Percentiles rank a stretch among this genome's conserved stretches.
phyloP scores from a whole-genome alignment of 2,888 invertebrate species.

The Osedax frankpressi region DNA sequence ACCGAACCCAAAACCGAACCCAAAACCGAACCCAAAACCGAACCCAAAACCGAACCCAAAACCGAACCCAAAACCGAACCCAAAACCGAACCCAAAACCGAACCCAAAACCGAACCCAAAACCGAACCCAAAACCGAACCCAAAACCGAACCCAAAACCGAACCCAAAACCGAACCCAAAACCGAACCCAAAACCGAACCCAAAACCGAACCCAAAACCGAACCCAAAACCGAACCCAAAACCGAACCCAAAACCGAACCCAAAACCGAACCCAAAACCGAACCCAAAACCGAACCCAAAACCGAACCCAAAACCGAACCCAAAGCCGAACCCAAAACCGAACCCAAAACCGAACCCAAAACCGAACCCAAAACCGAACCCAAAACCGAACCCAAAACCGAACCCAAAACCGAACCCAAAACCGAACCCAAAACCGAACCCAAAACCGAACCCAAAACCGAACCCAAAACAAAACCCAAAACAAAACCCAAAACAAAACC shows the following conservation, averaged over 20 bases:
- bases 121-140: conserved; percentile 28
- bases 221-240: conserved; percentile 29
- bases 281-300: conserved; percentile 25
- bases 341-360: conserved; percentile 30
- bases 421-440: conserved; percentile 30
- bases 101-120: conserved; percentile 28
- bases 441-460: conserved; percentile 27
- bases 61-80: conserved; percentile 28
- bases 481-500: too few relatives aligned
- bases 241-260: conserved; percentile 30
- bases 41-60: conserved; percentile 27
- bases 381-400: conserved; percentile 26
- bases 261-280: conserved; percentile 29
- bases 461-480: too few relatives aligned
- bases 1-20: conserved; percentile 29
- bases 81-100: conserved; percentile 28
- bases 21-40: conserved; percentile 27
- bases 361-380: conserved; percentile 29
- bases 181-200: conserved; percentile 27
- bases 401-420: conserved; percentile 25
- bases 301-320: conserved; percentile 3
- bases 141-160: conserved; percentile 29
- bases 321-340: conserved; percentile 23
- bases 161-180: conserved; percentile 29
- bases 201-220: conserved; percentile 26